Base-by-base conservation (phyloP, 2,888 invertebrate species). In the Sialis fuliginosa region DNA sequence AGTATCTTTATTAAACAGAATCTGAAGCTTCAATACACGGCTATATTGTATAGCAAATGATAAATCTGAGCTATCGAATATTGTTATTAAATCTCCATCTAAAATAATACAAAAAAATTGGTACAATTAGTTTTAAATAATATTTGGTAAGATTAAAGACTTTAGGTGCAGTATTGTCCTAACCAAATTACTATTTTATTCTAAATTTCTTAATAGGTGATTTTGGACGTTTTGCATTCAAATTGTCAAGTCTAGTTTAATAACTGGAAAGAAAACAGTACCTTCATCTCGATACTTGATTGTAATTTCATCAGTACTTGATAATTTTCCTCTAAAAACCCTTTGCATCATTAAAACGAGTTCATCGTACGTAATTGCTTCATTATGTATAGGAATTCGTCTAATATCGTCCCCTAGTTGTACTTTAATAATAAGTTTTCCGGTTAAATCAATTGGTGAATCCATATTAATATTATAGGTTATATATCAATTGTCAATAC, bases 241-340 rank as follows among this genome's bases (percentile, higher is more conserved):
- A 22, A 22, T 22, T 22, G 2, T 22, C 22, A 22, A 22, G 22
- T 22, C 2, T 22, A 22, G 22, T 22, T 22, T 22, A 22, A 22
- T 2, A 22, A 22, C 4, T 22, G 22, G 22, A 22, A 22, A 22
- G 22, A 22, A 22, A 22, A 22, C 22, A 22, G 49, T 61, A 77
- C 78, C 79, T 70, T 79, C 79, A 64, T 81, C 81, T 63, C 75
- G 76, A 60, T 81, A 81, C 60, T 81, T 81, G 44, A 81, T 71
- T 7, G 71, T 69, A 48, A 81, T 72, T 54, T 81, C 79, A 66
- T 81, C 80, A 52, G 67, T 72, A 43, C 72, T 68, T 43, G 65
- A 68, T 33, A 81, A 60, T 59, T 76, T 74, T 9, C 77, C 78
- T 47, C 74, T 61, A 60, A 79, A 81, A 6, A 81, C 75, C 53